Conservation (phyloP, 2,888 invertebrate species). For the Sphaeridia pumilis region DNA sequence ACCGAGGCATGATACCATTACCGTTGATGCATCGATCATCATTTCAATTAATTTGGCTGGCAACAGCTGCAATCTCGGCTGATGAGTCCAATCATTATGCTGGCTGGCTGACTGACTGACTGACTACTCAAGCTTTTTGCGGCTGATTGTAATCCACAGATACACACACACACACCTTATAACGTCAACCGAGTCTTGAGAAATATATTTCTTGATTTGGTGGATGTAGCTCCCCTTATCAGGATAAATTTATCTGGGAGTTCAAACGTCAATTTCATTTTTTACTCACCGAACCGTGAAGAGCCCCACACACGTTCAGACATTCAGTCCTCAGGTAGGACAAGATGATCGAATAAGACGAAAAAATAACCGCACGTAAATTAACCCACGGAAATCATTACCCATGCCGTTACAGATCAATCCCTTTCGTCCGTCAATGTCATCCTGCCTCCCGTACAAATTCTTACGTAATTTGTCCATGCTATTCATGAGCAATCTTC, state of each 20-base stretch:
- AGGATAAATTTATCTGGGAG: neutral
- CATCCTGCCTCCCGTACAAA: too few relatives aligned
- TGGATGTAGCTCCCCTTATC: neutral
- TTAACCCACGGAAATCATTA: slow-evolving; percentile 3
- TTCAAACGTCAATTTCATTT: slow-evolving; percentile 4
- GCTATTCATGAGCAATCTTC: too few relatives aligned
- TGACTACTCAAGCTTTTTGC: too few relatives aligned
- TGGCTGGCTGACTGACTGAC: too few relatives aligned
- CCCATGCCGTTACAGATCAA: slow-evolving; percentile 1
- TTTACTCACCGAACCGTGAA: neutral
- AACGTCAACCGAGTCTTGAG: too few relatives aligned
- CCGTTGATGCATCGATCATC: too few relatives aligned
- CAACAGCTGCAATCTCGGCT: neutral
- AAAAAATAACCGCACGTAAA: slow-evolving; percentile 3
- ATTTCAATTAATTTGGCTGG: slow-evolving; percentile 1
- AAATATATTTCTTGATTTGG: too few relatives aligned
- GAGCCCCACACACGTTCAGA: too few relatives aligned
- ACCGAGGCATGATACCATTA: neutral
- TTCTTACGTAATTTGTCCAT: too few relatives aligned
- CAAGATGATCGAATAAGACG: neutral
- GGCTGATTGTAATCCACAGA: neutral
- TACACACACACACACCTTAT: too few relatives aligned
- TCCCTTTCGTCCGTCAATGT: too few relatives aligned
- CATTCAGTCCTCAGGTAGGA: too few relatives aligned
- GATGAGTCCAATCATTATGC: neutral